Conservation (phyloP, 2,888 invertebrate species). For the Scaptomyza flava region DNA sequence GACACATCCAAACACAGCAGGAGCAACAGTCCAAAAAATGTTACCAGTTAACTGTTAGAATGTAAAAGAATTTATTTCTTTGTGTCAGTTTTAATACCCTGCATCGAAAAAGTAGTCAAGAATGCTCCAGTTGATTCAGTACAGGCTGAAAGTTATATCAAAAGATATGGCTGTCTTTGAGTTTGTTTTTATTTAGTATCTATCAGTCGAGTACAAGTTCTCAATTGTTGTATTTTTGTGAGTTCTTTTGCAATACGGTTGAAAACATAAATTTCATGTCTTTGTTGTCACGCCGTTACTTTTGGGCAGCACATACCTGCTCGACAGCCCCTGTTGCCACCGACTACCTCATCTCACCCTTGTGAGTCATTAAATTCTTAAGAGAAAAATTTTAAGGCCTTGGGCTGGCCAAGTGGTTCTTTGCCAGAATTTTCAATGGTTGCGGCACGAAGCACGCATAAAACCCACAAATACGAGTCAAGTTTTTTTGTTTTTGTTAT, state of each 20-base stretch:
- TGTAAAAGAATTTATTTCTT: constrained; percentile 9
- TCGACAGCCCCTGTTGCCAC: neutral
- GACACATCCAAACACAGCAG: constrained; percentile 19
- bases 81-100: constrained; percentile 7
- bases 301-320: constrained; percentile 32
- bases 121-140: neutral
- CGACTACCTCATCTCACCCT: constrained; percentile 6
- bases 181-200: too few relatives aligned
- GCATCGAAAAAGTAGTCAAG: neutral
- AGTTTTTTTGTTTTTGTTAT: constrained; percentile 36
- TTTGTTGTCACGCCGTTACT: constrained; percentile 53
- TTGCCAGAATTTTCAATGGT: constrained; percentile 45
- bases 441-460: constrained; percentile 58
- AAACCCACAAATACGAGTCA: constrained; percentile 63
- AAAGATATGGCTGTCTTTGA: too few relatives aligned
- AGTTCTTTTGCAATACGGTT: constrained; percentile 20
- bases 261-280: constrained; percentile 46
- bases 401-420: constrained; percentile 36
- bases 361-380: constrained; percentile 61
- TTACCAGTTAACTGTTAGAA: neutral
- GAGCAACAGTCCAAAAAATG: neutral
- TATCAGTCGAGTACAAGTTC: neutral
- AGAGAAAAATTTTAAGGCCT: constrained; percentile 44
- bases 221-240: neutral
- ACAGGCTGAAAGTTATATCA: too few relatives aligned